A percentile compares a stretch with the other conserved stretches of the same genome.
These are phyloP conservation scores for Alectoris magna DNA, from an alignment of 2,797 vertebrate species.

Conservation along the genomic window DNA sequence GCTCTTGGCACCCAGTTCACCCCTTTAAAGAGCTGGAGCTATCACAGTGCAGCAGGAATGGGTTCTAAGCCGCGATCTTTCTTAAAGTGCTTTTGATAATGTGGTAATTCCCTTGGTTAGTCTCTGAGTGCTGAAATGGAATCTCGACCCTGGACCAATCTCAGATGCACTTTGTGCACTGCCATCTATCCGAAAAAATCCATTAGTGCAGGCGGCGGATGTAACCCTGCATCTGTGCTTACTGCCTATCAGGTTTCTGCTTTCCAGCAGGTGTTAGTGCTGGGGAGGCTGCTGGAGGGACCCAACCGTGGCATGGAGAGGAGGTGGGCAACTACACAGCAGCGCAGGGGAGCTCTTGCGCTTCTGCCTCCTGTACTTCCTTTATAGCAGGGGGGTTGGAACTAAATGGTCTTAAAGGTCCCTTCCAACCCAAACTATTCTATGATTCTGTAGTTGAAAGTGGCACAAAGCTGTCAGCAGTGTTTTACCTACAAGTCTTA, in stretches of 20 bases:
- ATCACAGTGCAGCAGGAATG: background rate
- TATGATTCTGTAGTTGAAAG: background rate
- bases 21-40: background rate
- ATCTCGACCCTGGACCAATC: constrained; percentile 36
- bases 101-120: constrained; percentile 24
- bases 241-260: background rate
- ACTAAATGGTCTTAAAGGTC: no score
- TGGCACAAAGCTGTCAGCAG: background rate
- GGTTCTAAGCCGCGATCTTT: constrained; percentile 8
- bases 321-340: background rate
- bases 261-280: background rate
- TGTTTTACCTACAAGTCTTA: background rate
- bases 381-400: background rate
- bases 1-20: background rate
- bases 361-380: background rate
- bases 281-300: background rate
- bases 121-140: constrained; percentile 38
- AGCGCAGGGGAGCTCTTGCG: background rate
- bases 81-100: constrained; percentile 50
- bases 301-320: background rate
- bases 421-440: no score
- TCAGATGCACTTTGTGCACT: constrained; percentile 28
- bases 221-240: background rate
- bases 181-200: constrained; percentile 64
- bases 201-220: constrained; percentile 38